These are phyloP conservation scores for Artibeus jamaicensis DNA, from an alignment of 2,797 vertebrate genomes.

Conservation along the genomic window DNA sequence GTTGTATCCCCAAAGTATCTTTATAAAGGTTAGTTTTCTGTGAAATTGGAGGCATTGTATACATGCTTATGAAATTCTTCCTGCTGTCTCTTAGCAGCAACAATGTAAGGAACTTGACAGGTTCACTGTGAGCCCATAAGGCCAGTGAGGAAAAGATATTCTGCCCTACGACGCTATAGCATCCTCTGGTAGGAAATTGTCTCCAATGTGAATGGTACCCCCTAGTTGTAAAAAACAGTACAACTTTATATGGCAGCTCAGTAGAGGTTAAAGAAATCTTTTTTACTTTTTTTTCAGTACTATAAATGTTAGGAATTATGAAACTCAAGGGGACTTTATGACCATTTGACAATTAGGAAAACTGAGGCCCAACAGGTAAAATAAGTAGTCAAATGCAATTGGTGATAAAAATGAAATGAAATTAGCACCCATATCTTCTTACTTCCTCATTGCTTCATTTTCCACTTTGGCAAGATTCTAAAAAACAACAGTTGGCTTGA, in stretches of 20 bases:
- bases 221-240: not conserved
- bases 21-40: not conserved
- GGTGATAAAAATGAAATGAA: not conserved
- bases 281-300: not conserved
- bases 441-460: not conserved
- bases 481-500: not conserved
- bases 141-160: not conserved
- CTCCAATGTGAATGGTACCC: not conserved
- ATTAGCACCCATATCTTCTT: not conserved
- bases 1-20: not conserved
- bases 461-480: not conserved
- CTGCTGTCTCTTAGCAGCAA: not conserved
- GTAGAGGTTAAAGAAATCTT: not conserved
- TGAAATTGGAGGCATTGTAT: not conserved
- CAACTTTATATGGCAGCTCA: not conserved
- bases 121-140: not conserved
- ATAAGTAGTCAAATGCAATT: not conserved
- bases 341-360: not conserved
- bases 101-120: not conserved
- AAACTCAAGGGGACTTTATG: not conserved
- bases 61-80: not conserved
- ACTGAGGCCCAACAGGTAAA: not conserved
- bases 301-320: not conserved
- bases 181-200: not conserved
- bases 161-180: not conserved